A percentile compares a stretch with the other conserved stretches of the same genome.
Conservation (phyloP, 2,113 vertebrate genomes). For the Spea multiplicata region DNA sequence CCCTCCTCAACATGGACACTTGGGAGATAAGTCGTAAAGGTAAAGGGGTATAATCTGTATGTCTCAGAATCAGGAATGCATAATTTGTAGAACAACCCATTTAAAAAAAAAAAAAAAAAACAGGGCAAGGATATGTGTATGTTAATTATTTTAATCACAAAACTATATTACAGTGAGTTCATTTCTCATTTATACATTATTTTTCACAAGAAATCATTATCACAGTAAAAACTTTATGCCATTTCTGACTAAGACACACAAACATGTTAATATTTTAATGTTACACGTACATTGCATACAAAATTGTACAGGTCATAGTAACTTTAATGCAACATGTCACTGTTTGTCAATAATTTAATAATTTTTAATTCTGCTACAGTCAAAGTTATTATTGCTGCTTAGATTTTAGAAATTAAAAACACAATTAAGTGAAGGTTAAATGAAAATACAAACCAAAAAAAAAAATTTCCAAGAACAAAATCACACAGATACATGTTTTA, state of each 20-base stretch:
- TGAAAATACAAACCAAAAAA: not conserved
- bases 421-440: too few relatives aligned
- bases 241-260: slow-evolving; percentile 5
- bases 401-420: slow-evolving; percentile 3
- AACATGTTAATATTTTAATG: slow-evolving; percentile 10
- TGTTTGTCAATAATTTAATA: slow-evolving; percentile 36
- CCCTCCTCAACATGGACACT: too few relatives aligned
- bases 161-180: not conserved
- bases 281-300: slow-evolving; percentile 38
- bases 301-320: slow-evolving; percentile 32
- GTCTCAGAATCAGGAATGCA: not conserved
- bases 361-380: not conserved
- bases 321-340: slow-evolving; percentile 14
- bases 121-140: not conserved
- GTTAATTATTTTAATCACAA: not conserved
- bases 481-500: not conserved
- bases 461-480: not conserved
- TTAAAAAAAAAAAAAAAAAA: not conserved
- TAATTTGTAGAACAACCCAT: not conserved
- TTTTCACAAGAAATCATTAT: not conserved
- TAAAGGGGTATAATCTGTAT: too few relatives aligned
- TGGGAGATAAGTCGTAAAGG: too few relatives aligned
- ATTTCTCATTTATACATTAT: not conserved
- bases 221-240: not conserved
- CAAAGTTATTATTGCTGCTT: not conserved